These are phyloP conservation scores for Phaonia tiefii DNA, from an alignment of 2,888 invertebrate species.

Conservation along the genomic window DNA sequence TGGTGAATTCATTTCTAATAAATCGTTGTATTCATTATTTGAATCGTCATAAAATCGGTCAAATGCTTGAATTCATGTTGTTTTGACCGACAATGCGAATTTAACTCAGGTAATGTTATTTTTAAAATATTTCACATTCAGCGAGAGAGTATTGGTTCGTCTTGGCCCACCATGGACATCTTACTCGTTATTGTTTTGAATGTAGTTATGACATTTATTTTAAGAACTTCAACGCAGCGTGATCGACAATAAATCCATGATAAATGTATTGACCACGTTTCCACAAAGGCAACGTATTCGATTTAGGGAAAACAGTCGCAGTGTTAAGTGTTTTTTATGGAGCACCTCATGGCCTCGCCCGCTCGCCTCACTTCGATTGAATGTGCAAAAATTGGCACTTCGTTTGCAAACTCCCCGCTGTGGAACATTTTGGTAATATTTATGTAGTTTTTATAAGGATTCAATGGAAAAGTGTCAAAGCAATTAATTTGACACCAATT, in stretches of 20 bases:
- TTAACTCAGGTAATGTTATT: too few species aligned
- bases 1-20: too few species aligned
- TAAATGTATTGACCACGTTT: conserved; percentile 13
- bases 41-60: too few species aligned
- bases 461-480: conserved; percentile 73
- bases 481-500: conserved; percentile 71
- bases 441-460: conserved; percentile 51
- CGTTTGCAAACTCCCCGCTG: conserved; percentile 52
- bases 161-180: background rate
- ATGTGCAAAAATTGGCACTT: conserved; percentile 62
- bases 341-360: background rate
- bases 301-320: background rate
- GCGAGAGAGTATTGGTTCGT: too few species aligned
- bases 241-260: conserved; percentile 13
- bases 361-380: background rate
- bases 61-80: too few species aligned
- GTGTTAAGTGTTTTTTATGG: conserved; percentile 24
- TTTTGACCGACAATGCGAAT: too few species aligned
- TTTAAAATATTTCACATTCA: too few species aligned
- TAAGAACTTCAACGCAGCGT: conserved; percentile 21
- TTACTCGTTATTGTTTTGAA: background rate
- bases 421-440: conserved; percentile 55
- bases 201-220: conserved; percentile 13
- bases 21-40: too few species aligned
- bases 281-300: background rate